Percentiles rank a stretch among this genome's conserved stretches.
Conservation (phyloP, 2,113 vertebrate genomes). For the Paradisaea rubra region DNA sequence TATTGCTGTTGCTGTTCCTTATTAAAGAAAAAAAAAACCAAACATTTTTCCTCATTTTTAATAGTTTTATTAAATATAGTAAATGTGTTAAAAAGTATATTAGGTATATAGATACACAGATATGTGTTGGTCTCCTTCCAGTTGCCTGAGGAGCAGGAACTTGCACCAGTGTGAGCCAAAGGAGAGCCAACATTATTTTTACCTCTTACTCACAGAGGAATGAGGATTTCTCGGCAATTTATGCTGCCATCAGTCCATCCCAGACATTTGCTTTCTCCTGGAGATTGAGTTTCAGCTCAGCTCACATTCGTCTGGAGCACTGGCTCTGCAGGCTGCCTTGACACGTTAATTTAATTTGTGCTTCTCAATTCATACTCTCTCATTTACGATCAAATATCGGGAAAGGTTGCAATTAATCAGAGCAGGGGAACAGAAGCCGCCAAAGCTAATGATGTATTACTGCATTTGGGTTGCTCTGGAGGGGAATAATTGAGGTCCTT, state of each 20-base stretch:
- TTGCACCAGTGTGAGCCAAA: not conserved
- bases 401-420: slow-evolving; percentile 53
- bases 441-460: not conserved
- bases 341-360: slow-evolving; percentile 28
- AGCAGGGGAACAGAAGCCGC: not conserved
- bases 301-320: slow-evolving; percentile 9
- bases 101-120: not conserved
- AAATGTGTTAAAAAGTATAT: not conserved
- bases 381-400: not conserved
- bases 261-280: slow-evolving; percentile 4
- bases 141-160: not conserved
- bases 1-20: not conserved
- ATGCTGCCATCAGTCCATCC: not conserved
- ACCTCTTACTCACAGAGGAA: not conserved
- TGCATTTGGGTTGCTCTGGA: not conserved
- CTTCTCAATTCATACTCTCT: slow-evolving; percentile 10
- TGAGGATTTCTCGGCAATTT: not conserved
- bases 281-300: not conserved
- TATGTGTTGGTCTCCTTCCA: rapidly evolving
- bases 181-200: not conserved
- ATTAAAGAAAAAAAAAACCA: not conserved
- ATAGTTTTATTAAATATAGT: not conserved
- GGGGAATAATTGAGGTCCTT: not conserved
- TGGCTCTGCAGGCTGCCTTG: slow-evolving; percentile 4
- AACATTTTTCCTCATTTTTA: not conserved